A percentile compares a stretch with the other conserved stretches of the same genome.
These are phyloP conservation scores for Dissostichus mawsoni DNA, from an alignment of 2,113 vertebrate species.

Conservation along the genomic window DNA sequence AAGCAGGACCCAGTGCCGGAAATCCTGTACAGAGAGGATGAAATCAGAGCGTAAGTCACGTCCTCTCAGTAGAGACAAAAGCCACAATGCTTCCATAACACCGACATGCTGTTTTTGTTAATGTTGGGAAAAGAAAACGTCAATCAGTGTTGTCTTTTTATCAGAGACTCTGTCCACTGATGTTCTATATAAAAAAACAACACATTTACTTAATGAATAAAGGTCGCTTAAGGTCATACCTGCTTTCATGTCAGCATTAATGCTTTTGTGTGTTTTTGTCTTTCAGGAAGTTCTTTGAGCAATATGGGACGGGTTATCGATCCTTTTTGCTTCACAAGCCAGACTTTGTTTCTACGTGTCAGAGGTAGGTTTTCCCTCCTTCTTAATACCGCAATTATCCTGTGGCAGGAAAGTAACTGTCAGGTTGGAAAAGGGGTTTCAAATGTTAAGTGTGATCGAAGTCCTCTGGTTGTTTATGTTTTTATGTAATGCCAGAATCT, in stretches of 20 bases:
- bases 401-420: neutral
- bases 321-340: constrained; percentile 84
- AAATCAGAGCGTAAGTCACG: constrained; percentile 90
- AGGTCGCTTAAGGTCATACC: neutral
- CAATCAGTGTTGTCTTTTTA: neutral
- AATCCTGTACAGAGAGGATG: constrained; percentile 91
- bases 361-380: constrained; percentile 82
- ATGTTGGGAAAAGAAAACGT: constrained; percentile 1
- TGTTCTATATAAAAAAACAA: neutral
- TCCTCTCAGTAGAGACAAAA: neutral
- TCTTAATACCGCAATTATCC: neutral
- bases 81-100: neutral
- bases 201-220: neutral
- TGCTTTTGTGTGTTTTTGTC: neutral
- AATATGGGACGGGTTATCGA: constrained; percentile 85
- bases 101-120: neutral
- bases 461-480: neutral
- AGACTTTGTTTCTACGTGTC: constrained; percentile 88
- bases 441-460: neutral
- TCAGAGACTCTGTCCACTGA: neutral
- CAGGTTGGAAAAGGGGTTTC: neutral
- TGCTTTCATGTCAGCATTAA: neutral
- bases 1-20: constrained; percentile 74
- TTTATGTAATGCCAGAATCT: neutral
- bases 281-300: constrained; percentile 89